Evolutionary conservation across 2,113 vertebrate species (phyloP).

Genomic region (Arvicanthis niloticus): DNA sequence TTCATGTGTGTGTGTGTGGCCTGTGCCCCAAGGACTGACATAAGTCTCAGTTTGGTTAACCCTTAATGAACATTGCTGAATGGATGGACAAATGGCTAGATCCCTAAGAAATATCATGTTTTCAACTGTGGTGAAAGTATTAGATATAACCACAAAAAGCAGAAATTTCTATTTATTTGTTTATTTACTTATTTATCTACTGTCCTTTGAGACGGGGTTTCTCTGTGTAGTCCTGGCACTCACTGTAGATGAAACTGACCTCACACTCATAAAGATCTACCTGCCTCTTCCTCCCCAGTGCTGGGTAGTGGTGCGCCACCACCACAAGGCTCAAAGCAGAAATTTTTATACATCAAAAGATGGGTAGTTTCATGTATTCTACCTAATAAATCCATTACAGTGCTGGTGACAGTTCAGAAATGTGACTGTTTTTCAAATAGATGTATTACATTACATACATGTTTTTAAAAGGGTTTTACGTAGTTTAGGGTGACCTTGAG

Average conservation of each 20-base stretch:
- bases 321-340: background rate
- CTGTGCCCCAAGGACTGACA: background rate
- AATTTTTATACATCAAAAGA: background rate
- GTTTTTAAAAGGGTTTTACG: background rate
- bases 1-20: background rate
- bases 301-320: background rate
- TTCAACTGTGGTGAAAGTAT: background rate
- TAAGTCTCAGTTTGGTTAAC: background rate
- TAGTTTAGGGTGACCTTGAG: background rate
- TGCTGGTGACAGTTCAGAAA: background rate
- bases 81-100: background rate
- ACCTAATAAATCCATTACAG: background rate
- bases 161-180: background rate
- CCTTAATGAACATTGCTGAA: background rate
- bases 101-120: background rate
- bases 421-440: constrained; percentile 16
- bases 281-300: background rate
- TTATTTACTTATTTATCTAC: background rate
- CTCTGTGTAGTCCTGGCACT: background rate
- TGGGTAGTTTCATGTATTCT: background rate
- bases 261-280: background rate
- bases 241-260: background rate
- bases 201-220: background rate
- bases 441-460: background rate
- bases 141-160: background rate